Evolutionary conservation across 2,113 vertebrate genomes (phyloP).

Genomic region (Philantomba maxwellii): DNA sequence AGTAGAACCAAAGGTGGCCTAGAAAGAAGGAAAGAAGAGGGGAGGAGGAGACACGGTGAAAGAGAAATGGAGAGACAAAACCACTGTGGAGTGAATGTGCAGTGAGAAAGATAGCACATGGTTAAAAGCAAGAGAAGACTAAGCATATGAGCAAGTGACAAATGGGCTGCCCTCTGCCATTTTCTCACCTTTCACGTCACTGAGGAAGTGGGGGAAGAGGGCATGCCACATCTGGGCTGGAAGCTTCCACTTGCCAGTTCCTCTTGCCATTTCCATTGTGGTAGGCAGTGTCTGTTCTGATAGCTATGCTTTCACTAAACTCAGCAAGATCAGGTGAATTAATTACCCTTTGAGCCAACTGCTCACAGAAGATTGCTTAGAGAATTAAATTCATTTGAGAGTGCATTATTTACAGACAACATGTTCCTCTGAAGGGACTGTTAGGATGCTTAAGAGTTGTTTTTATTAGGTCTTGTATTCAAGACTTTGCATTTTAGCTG

Average conservation of each 20-base stretch:
- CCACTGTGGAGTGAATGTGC: background rate
- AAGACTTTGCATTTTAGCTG: slow-evolving; percentile 43
- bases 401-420: slow-evolving; percentile 45
- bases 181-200: background rate
- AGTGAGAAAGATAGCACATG: background rate
- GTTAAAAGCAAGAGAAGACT: background rate
- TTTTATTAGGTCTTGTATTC: slow-evolving; percentile 51
- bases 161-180: background rate
- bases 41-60: too few species aligned
- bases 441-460: slow-evolving; percentile 22
- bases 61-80: background rate
- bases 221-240: background rate
- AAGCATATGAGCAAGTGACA: background rate
- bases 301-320: background rate
- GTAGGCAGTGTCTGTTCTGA: background rate
- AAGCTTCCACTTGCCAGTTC: background rate
- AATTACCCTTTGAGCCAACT: slow-evolving; percentile 39
- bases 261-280: background rate
- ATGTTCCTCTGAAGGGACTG: slow-evolving; percentile 44
- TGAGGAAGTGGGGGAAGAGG: too few species aligned
- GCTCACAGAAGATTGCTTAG: slow-evolving; percentile 16
- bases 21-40: background rate
- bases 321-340: background rate
- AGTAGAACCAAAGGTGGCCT: background rate
- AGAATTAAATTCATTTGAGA: slow-evolving; percentile 44